Evolutionary conservation across 92 coral and sea anemone species (phyloP), one percentile per base, ranked within the genome.

Genomic region (Epizoanthus stellaris): DNA sequence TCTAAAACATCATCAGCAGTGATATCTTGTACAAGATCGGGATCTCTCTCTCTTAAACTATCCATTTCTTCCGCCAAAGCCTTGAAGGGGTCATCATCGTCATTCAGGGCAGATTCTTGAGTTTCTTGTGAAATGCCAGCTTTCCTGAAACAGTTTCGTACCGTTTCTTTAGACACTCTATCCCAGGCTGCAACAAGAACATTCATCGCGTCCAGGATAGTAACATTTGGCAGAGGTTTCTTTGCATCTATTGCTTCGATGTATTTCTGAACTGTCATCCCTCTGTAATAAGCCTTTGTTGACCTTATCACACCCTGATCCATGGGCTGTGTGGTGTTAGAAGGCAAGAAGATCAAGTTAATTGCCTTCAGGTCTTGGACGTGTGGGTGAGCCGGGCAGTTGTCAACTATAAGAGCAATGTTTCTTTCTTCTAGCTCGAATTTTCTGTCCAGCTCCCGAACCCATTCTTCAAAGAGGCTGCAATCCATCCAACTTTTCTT

Each of bases 121-220:
- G 80, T 67, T 71, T 65, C 58, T 16, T 40, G 30, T 19, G 59
- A 80, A 45, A 86, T 45, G 25, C 89, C 77, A 40, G 89, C 86
- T 80, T 80, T 80, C 61, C 64, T 56, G 81, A 80, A 80, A 76
- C 89, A 80, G 65, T 80, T 86, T 61, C 38, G 70, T 13, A 86
- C 76, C 39, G 81, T 69, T 36, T 80, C 86, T 65, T 19, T 15
- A 1, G 89, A 36, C 1, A 80, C 74, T 61, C 49, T 60, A 23
- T 80, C 56, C 89, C 89, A 86, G 6, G 89, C 86, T 0, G 30
- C 75, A 4, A 76, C 75, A 16, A 86, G 80, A 6, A 39, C 67
- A 36, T 23, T 59, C 89, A 86, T 86, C 0, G 89, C 86, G 70
- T 80, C 89, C 73, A 86, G 75, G 65, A 86, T 68, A 13, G 86